Evolutionary conservation across 2,113 vertebrate species (phyloP), one percentile per base, ranked within the genome.

Genomic region (Heliornis fulica): DNA sequence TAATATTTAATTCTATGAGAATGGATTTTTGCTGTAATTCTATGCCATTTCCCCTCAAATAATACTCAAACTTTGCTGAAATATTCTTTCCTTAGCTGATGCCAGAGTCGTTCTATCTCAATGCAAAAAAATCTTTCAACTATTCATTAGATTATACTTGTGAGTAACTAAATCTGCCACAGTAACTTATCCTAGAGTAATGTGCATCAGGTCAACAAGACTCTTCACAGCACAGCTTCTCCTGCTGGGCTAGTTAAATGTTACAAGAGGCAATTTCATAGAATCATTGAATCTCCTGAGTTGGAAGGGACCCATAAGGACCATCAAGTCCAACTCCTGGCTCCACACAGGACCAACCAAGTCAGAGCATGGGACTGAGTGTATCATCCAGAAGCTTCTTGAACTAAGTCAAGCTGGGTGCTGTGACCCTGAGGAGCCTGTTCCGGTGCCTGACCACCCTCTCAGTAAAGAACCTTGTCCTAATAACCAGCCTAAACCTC

Each of bases 11-110:
- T 91, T 56, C 32, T 50, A 25, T 66, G 64, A 74, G 63, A 95
- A 59, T 89, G 77, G 60, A 43, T 70, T 94, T 95, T 94, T 87
- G 15, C 38, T 94, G 46, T 82, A 91, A 63, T 75, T 90, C 53
- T 59, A 4, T 64, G 60, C 26, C 10, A 56, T 71, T 89, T 89
- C 31, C 26, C 40, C 13, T 66, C 41, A 61, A 80, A 76, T 88
- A 66, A 86, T 48, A 29, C 61, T 75, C 41, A 38, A 64, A 64
- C 4, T 92, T 92, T 25, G 83, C 59, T 66, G 48, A 84, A 65
- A 87, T 91, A 66, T 29, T 45, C 7, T 41, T 93, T 63, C n/a
- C 75, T 79, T 54, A 79, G 20, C 26, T 80, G 36, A 72, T 59
- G 9, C n/a, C 19, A 31, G 43, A 66, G 15, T 48, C 41, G 7